These are phyloP conservation scores for Anser cygnoides DNA, from an alignment of 2,113 vertebrate genomes.

Conservation along the genomic window DNA sequence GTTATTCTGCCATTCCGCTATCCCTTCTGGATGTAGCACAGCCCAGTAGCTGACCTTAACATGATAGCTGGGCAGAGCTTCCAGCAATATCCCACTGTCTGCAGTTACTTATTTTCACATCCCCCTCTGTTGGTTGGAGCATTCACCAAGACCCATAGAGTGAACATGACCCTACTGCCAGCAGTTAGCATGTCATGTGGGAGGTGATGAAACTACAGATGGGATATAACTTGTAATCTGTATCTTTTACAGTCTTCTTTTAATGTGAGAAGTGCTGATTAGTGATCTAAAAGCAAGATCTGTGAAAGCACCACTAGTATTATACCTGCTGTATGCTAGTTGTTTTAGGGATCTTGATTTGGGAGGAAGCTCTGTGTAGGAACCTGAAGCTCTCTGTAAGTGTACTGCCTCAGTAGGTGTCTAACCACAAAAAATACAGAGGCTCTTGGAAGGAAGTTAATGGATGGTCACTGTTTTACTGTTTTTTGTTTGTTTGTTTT, in stretches of 20 bases:
- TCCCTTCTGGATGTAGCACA: background rate
- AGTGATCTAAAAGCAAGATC: background rate
- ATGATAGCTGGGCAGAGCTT: background rate
- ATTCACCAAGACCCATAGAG: background rate
- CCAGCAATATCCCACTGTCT: background rate
- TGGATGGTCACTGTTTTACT: background rate
- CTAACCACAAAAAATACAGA: background rate
- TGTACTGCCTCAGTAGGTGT: background rate
- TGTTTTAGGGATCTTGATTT: background rate
- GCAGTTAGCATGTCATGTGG: background rate
- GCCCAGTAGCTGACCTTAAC: background rate
- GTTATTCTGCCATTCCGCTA: background rate
- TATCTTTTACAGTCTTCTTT: background rate
- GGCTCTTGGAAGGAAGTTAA: background rate
- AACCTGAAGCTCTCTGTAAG: background rate
- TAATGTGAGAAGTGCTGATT: background rate
- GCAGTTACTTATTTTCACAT: background rate
- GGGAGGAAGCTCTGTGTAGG: background rate
- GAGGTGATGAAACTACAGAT: background rate
- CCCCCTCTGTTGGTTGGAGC: background rate
- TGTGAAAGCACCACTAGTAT: background rate
- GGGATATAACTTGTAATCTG: background rate
- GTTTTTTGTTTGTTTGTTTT: no score
- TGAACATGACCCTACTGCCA: fast-evolving
- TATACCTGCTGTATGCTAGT: background rate